Base-by-base conservation (phyloP, 1,140 invertebrate genomes). In the Drosophila baimaii region DNA sequence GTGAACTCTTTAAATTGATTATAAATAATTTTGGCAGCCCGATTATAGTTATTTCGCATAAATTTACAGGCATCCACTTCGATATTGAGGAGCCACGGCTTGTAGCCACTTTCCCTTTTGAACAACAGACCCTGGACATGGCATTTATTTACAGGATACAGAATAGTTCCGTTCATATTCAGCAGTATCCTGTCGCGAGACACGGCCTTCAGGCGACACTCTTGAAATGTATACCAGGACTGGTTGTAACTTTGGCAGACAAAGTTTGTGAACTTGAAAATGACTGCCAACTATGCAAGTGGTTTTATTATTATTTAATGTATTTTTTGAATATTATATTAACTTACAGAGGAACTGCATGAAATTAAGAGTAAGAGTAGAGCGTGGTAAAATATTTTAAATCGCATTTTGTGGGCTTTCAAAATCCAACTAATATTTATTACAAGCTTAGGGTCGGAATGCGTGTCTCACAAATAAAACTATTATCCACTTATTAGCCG, bases 61-160 rank as follows among this genome's bases (percentile, higher is more conserved):
- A 19, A 61, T 1, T 27, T 37, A 15, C 70, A 73, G 2, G 8
- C 19, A 21, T 73, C 64, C 1, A 70, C 15, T 17, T 47, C 46
- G n/a, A 6, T 13, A 6, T 61, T 39, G 9, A 31, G 10, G 0
- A 72, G 29, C 63, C 69, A 72, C 4, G 44, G 44, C 23, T 46
- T 46, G 17, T 47, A 47, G n/a, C 46, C 46, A 47, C 1, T 47
- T 27, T n/a, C 46, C 15, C 46, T 27, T n/a, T 47, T 47, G 46
- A 47, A 47, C 10, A 47, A 5, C 2, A n/a, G 5, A 0, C 23
- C 46, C 46, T 47, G 46, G 9, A 47, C 23, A 25, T 17, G 15
- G 1, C 8, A 23, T n/a, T 47, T 47, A 47, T n/a, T 47, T 25
- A 47, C 46, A 5, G 46, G 23, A 47, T 47, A 17, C 0, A 27